Evolutionary conservation across 2,888 invertebrate genomes (phyloP).

Genomic region (Electrophaes corylata): DNA sequence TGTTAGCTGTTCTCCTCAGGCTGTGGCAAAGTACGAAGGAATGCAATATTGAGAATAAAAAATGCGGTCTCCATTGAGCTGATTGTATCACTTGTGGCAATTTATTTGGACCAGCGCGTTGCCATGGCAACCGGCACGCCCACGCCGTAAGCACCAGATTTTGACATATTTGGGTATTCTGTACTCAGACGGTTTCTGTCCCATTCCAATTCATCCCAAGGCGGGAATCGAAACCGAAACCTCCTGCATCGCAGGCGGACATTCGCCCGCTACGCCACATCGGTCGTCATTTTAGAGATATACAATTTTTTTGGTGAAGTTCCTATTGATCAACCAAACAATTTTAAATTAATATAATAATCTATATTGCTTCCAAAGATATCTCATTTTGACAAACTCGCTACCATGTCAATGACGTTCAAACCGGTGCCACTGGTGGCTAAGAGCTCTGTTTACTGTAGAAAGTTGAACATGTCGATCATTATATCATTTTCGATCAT

Average conservation of each 20-base stretch:
- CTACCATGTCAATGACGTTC: not conserved
- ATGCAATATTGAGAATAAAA: constrained; percentile 64
- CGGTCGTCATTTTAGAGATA: too few species aligned
- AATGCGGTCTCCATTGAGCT: constrained; percentile 50
- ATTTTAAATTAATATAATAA: too few species aligned
- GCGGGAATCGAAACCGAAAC: too few species aligned
- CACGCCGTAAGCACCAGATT: constrained; percentile 9
- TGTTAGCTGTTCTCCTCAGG: not conserved
- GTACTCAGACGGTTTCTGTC: too few species aligned
- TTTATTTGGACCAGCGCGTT: constrained; percentile 63
- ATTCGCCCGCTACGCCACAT: too few species aligned
- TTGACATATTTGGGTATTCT: not conserved
- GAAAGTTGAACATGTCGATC: constrained; percentile 17
- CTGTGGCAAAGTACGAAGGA: constrained; percentile 48
- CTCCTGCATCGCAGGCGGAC: too few species aligned
- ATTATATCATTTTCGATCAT: constrained; percentile 6
- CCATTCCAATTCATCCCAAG: too few species aligned
- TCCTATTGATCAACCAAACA: too few species aligned
- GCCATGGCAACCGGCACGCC: constrained; percentile 59
- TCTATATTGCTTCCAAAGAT: too few species aligned
- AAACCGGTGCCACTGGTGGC: constrained; percentile 2
- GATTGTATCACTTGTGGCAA: constrained; percentile 59
- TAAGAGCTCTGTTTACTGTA: constrained; percentile 7
- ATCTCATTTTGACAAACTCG: not conserved
- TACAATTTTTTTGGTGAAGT: too few species aligned